Percentiles rank a stretch among this genome's conserved stretches.
Conservation (phyloP, 2,888 invertebrate species). For the Noctua janthina region DNA sequence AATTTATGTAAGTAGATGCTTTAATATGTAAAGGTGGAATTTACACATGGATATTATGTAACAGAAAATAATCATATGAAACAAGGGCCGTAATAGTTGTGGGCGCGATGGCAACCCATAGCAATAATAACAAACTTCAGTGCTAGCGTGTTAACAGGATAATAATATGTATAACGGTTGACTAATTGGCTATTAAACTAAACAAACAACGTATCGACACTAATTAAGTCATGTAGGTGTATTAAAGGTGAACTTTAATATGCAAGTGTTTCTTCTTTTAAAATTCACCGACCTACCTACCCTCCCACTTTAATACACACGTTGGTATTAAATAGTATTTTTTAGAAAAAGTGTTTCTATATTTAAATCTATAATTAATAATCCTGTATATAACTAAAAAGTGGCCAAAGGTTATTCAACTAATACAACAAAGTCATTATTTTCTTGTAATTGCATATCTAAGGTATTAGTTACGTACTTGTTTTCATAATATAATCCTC, state of each 20-base stretch:
- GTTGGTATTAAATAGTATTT: background rate
- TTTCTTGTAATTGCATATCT: background rate
- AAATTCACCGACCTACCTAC: background rate
- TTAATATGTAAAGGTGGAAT: background rate
- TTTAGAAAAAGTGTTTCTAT: background rate
- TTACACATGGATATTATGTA: background rate
- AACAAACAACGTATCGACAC: background rate
- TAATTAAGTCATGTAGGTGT: slow-evolving; percentile 3
- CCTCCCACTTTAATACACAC: background rate
- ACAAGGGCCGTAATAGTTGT: background rate
- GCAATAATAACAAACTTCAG: slow-evolving; percentile 1
- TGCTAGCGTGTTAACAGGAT: slow-evolving; percentile 17
- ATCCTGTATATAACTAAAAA: background rate
- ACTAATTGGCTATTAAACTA: slow-evolving; percentile 2
- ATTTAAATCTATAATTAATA: background rate
- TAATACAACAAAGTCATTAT: background rate
- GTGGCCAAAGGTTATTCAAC: background rate
- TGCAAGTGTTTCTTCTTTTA: background rate
- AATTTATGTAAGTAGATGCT: background rate
- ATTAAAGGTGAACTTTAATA: background rate
- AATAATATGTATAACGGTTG: background rate
- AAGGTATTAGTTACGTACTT: background rate
- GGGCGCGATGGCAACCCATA: background rate
- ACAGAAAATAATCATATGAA: background rate
- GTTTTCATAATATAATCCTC: background rate